These are phyloP conservation scores for Drosophila kikkawai DNA, from an alignment of 1,140 invertebrate species.

Conservation along the genomic window DNA sequence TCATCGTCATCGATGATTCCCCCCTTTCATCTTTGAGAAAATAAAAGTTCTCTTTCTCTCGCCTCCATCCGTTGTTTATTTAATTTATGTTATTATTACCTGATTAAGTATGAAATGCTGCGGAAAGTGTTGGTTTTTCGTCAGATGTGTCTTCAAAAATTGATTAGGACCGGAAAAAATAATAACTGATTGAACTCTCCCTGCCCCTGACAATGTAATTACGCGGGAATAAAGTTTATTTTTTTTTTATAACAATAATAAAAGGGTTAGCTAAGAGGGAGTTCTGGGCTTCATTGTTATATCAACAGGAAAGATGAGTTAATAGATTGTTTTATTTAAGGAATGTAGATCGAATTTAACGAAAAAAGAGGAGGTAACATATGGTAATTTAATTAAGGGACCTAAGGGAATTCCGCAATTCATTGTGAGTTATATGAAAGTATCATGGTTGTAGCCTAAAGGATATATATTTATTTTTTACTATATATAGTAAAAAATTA, in stretches of 20 bases:
- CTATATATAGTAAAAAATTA: not conserved
- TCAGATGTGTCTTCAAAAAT: constrained; percentile 71
- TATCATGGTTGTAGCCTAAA: not conserved
- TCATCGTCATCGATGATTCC: constrained; percentile 20
- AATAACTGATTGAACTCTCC: constrained; percentile 42
- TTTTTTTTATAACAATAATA: constrained; percentile 30
- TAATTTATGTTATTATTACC: constrained; percentile 83
- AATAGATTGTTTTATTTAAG: constrained; percentile 15
- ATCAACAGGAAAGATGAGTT: constrained; percentile 55
- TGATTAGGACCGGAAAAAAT: constrained; percentile 59
- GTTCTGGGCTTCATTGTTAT: constrained; percentile 26
- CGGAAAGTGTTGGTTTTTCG: constrained; percentile 48
- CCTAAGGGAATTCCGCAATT: not conserved
- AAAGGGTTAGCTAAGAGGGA: not conserved
- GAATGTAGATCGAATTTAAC: not conserved
- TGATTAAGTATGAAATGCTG: constrained; percentile 74
- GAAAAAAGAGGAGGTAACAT: not conserved
- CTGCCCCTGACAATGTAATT: constrained; percentile 39
- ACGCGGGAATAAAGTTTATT: constrained; percentile 37
- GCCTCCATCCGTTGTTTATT: constrained; percentile 68
- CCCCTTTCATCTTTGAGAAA: constrained; percentile 53
- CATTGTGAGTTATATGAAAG: not conserved
- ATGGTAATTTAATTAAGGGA: not conserved
- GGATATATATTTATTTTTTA: not conserved
- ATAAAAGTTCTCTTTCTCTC: constrained; percentile 59